phyloP scores from a whole-genome alignment of 1,140 invertebrate genomes.

The Octopus sinensis region DNA sequence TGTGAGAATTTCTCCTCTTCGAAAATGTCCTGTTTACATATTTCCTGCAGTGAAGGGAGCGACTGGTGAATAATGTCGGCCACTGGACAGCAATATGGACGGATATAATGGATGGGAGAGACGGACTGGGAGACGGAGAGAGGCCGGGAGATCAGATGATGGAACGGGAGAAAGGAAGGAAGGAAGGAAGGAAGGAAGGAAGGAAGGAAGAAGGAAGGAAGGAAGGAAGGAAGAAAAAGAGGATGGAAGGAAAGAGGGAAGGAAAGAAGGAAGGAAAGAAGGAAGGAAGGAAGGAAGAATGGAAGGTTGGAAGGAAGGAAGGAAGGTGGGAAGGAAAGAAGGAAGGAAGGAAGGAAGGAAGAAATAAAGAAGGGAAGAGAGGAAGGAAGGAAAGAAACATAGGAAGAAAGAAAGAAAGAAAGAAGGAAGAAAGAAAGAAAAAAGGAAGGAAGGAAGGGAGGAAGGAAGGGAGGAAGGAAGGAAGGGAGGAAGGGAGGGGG shows the following conservation, averaged over 20 bases:
- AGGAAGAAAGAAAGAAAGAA: neutral
- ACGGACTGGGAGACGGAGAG: neutral
- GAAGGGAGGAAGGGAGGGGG: neutral
- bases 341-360: neutral
- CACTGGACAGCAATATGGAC: neutral
- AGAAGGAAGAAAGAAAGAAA: neutral
- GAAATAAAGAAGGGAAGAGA: neutral
- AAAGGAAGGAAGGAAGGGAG: neutral
- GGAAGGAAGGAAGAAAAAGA: neutral
- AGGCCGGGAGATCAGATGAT: neutral
- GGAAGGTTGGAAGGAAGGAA: neutral
- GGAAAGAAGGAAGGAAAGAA: neutral
- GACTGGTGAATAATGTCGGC: no score
- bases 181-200: neutral
- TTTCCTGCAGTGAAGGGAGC: no score
- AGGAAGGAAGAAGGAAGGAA: neutral
- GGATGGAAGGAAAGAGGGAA: neutral
- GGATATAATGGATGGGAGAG: neutral
- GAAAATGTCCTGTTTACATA: no score
- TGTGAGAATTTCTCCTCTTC: no score
- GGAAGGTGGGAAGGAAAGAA: neutral
- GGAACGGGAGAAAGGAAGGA: neutral
- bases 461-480: neutral
- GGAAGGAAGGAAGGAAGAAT: neutral
- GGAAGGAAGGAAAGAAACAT: neutral